Percentiles rank a stretch among this genome's conserved stretches.
Evolutionary conservation across 2,888 invertebrate genomes (phyloP).

Genomic region (Drosophila prolongata): DNA sequence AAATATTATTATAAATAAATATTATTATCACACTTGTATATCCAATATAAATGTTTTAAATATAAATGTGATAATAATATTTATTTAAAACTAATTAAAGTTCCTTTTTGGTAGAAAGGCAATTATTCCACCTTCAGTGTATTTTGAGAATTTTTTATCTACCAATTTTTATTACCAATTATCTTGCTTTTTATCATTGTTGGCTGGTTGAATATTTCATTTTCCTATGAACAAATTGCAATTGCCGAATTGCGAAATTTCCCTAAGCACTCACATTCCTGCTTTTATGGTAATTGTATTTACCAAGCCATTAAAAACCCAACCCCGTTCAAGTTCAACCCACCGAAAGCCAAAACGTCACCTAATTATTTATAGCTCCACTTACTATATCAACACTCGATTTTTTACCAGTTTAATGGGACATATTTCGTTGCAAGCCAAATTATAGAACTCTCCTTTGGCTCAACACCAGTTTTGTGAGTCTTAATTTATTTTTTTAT

Average conservation of each 20-base stretch:
- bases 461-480: neutral
- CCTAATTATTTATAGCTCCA: neutral
- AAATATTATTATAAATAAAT: too few relatives aligned
- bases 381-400: neutral
- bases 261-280: neutral
- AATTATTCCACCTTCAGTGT: too few relatives aligned
- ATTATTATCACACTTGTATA: too few relatives aligned
- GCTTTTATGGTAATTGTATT: conserved; percentile 2
- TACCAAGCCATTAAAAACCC: conserved; percentile 6
- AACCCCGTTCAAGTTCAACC: conserved; percentile 23
- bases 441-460: conserved; percentile 18
- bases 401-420: neutral
- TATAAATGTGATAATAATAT: too few relatives aligned
- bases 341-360: conserved; percentile 2
- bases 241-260: neutral
- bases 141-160: too few relatives aligned
- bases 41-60: too few relatives aligned
- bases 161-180: too few relatives aligned
- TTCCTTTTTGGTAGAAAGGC: too few relatives aligned
- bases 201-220: neutral
- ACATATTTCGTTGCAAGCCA: neutral
- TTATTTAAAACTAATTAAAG: too few relatives aligned
- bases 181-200: neutral
- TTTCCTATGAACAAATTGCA: neutral
- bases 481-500: neutral